phyloP scores from a whole-genome alignment of 2,113 vertebrate species.

The Gambusia holbrooki region DNA sequence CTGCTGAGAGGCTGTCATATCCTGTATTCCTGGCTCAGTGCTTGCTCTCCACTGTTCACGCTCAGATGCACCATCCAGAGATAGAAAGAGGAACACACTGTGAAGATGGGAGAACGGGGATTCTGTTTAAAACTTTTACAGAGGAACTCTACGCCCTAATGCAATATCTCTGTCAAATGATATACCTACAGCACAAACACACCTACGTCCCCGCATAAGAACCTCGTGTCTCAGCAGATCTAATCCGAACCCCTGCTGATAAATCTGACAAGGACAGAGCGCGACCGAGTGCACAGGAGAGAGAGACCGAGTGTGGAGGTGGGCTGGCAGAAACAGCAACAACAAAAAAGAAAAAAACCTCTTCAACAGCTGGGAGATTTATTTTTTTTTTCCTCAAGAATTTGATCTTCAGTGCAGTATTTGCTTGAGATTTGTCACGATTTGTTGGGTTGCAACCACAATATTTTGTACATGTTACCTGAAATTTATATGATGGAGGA shows the following conservation, averaged over 20 bases:
- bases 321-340: not conserved
- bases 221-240: constrained; percentile 25
- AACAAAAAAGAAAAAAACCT: not conserved
- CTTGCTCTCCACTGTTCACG: constrained; percentile 45
- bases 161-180: not conserved
- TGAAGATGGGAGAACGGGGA: constrained; percentile 3
- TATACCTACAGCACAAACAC: constrained; percentile 6
- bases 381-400: constrained; percentile 3
- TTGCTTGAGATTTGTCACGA: not conserved
- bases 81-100: constrained; percentile 11
- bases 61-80: constrained; percentile 13
- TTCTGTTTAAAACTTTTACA: not conserved
- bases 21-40: constrained; percentile 21
- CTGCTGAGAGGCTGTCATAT: constrained; percentile 47
- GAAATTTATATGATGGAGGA: too few species aligned
- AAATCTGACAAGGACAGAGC: constrained; percentile 60
- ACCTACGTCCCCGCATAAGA: constrained; percentile 4
- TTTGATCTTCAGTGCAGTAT: not conserved
- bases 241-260: constrained; percentile 66
- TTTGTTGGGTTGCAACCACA: too few species aligned
- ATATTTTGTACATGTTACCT: too few species aligned
- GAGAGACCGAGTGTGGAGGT: not conserved
- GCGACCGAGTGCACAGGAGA: constrained; percentile 24
- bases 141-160: not conserved
- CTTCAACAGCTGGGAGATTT: not conserved